These are phyloP conservation scores for Drosophila chauvacae DNA, from an alignment of 1,140 invertebrate species.

Conservation along the genomic window DNA sequence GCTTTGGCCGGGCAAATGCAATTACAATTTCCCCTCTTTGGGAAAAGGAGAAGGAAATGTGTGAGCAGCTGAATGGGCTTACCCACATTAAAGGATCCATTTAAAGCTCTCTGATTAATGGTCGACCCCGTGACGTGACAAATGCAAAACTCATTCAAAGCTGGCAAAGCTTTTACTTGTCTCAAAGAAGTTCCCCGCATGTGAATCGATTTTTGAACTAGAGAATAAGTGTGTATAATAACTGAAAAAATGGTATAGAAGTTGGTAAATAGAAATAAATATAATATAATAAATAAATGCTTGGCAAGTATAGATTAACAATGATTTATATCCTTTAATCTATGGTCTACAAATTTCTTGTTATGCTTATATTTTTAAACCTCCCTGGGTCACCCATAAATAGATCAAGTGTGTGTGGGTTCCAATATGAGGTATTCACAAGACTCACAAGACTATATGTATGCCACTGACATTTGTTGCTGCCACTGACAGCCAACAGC, in stretches of 20 bases:
- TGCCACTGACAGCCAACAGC: constrained; percentile 25
- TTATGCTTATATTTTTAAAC: neutral
- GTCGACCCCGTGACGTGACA: constrained; percentile 22
- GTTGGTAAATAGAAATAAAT: too few relatives aligned
- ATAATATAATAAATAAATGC: neutral
- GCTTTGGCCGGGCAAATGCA: constrained; percentile 40
- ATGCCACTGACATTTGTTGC: constrained; percentile 45
- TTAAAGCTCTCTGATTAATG: constrained; percentile 50
- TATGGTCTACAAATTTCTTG: neutral
- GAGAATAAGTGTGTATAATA: too few relatives aligned
- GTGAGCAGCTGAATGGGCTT: constrained; percentile 10
- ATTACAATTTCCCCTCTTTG: constrained; percentile 23
- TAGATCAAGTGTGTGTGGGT: constrained; percentile 8
- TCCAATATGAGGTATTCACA: constrained; percentile 5
- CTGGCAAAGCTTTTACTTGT: constrained; percentile 22
- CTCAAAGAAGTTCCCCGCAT: neutral
- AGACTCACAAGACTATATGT: constrained; percentile 13
- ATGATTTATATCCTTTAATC: neutral
- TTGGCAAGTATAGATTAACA: neutral
- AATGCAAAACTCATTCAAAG: constrained; percentile 22
- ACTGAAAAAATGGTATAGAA: neutral
- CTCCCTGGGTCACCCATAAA: neutral
- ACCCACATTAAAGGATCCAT: constrained; percentile 27
- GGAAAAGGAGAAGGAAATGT: neutral
- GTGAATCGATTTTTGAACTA: neutral